Evolutionary conservation across 2,797 vertebrate species (phyloP), one percentile per base, ranked within the genome.

Genomic region (Channallabes apus): DNA sequence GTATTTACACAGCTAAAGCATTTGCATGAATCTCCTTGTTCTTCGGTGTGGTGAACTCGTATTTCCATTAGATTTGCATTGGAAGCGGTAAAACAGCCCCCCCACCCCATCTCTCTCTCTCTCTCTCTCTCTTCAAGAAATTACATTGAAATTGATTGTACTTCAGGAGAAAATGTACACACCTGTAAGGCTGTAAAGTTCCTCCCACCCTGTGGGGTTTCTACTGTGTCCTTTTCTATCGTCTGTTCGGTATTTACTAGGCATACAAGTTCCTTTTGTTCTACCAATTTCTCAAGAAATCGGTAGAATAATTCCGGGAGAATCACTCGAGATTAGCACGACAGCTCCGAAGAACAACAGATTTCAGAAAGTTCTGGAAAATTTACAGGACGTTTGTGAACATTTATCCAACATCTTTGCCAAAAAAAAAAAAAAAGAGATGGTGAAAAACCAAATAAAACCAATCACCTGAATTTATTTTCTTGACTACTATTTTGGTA

Each of bases 51-150:
- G 46, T 73, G 58, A 29, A 61, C 27, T 61, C 29, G 2, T 18
- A 75, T 86, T 89, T 87, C 29, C 84, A 82, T 87, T 64, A 11
- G 35, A 68, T 88, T 86, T 88, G 86, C 84, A 87, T 87, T 58
- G 8, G 20, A 35, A 7, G 7, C 35, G 35, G 29, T 59, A 4
- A 9, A 35, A n/a, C 32, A 41, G 22, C 15, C 73, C 0, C 1
- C n/a, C 24, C 3, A 35, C 14, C 54, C 51, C n/a, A 14, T 54
- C n/a, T 17, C 32, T 32, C 32, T 32, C 32, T 32, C 32, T 32
- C 32, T 2, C 64, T 27, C 3, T 65, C 64, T 67, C 64, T 27
- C 27, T 32, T 27, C 71, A 54, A 29, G 51, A 58, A 32, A 54
- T 32, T 58, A 17, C 0, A 2, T 1, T 58, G 27, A 58, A 76